These are phyloP conservation scores for Epinephelus malabaricus DNA, from an alignment of 2,797 vertebrate species.

Conservation along the genomic window DNA sequence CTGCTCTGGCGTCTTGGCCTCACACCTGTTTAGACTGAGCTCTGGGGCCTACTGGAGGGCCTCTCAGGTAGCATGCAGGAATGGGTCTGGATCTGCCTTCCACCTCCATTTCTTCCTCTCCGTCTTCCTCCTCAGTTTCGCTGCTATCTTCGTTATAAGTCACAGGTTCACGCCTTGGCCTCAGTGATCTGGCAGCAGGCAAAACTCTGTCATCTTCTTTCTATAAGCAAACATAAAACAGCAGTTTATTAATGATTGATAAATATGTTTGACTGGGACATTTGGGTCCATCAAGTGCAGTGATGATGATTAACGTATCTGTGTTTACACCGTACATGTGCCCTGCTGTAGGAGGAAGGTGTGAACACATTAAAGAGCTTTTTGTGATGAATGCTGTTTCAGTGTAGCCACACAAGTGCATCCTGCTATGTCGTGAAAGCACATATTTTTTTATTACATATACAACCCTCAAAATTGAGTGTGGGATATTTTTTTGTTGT, in stretches of 20 bases:
- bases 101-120: constrained; percentile 28
- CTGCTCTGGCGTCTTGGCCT: constrained; percentile 24
- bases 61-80: constrained; percentile 55
- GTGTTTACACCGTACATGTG: not conserved
- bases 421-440: too few relatives aligned
- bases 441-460: not conserved
- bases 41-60: constrained; percentile 61
- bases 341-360: too few relatives aligned
- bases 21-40: constrained; percentile 65
- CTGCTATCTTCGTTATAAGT: constrained; percentile 45
- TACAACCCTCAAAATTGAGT: not conserved
- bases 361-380: not conserved
- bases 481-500: too few relatives aligned
- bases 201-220: constrained; percentile 36
- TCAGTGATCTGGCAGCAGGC: constrained; percentile 49
- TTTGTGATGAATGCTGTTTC: not conserved
- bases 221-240: constrained; percentile 33
- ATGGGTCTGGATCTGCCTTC: constrained; percentile 44
- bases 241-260: not conserved
- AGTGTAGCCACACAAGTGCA: not conserved
- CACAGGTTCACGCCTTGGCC: constrained; percentile 42
- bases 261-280: not conserved
- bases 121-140: constrained; percentile 30
- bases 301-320: not conserved
- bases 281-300: not conserved